phyloP scores from a whole-genome alignment of 2,888 invertebrate genomes.

The Panzeria rudis region DNA sequence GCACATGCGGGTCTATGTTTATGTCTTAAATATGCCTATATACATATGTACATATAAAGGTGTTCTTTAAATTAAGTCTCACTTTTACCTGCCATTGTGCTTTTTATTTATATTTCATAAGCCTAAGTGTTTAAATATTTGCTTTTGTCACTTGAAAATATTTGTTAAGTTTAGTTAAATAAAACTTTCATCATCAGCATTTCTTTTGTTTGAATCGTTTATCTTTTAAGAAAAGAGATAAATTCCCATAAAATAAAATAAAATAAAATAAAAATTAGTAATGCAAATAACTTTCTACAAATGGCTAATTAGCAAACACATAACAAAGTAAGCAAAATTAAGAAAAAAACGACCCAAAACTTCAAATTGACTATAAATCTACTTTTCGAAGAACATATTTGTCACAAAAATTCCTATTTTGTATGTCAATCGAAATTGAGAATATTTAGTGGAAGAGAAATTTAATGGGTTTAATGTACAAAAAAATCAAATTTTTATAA shows the following conservation, averaged over 20 bases:
- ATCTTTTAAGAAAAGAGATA: constrained; percentile 1
- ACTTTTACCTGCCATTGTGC: constrained; percentile 1
- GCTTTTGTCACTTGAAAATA: background rate
- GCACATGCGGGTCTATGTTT: no score
- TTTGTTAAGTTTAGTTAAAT: constrained; percentile 1
- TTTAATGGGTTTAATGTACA: no score
- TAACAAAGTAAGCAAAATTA: background rate
- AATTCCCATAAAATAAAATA: no score
- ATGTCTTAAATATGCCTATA: no score
- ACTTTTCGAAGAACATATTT: no score
- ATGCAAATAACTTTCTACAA: constrained; percentile 34
- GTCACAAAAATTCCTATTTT: no score
- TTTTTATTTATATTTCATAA: background rate
- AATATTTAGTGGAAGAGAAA: no score
- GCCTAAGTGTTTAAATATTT: background rate
- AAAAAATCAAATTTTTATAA: no score
- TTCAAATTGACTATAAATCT: no score
- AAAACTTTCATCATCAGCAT: constrained; percentile 1
- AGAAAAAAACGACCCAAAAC: no score
- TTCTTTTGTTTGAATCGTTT: background rate
- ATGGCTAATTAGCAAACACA: background rate
- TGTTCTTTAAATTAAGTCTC: background rate
- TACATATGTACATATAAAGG: no score
- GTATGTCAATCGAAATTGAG: background rate
- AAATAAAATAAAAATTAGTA: background rate